Evolutionary conservation across 2,797 vertebrate genomes (phyloP).

Genomic region (Lutjanus argentimaculatus): DNA sequence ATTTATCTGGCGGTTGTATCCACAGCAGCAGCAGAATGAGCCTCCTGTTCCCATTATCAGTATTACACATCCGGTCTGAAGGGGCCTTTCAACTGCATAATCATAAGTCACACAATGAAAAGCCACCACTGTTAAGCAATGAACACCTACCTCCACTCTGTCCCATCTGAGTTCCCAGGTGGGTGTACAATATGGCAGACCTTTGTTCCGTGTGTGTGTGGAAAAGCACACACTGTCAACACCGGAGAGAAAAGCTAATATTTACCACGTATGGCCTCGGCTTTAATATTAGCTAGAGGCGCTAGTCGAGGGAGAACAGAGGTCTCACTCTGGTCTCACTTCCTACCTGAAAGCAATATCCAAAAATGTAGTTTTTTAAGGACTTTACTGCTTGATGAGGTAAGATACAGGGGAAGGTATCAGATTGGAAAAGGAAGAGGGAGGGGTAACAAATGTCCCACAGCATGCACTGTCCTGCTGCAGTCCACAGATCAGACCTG

Average conservation of each 20-base stretch:
- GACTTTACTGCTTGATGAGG: slow-evolving; percentile 48
- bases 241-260: slow-evolving; percentile 87
- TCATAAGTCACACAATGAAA: slow-evolving; percentile 77
- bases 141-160: slow-evolving; percentile 63
- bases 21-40: slow-evolving; percentile 54
- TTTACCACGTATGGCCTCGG: slow-evolving; percentile 85
- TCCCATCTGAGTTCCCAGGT: slow-evolving; percentile 75
- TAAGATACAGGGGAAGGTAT: slow-evolving; percentile 22
- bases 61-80: slow-evolving; percentile 59
- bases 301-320: slow-evolving; percentile 74
- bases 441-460: no score
- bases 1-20: slow-evolving; percentile 25
- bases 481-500: not conserved
- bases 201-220: slow-evolving; percentile 85
- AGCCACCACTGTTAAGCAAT: slow-evolving; percentile 70
- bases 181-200: slow-evolving; percentile 82
- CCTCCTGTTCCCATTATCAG: slow-evolving; percentile 69
- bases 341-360: slow-evolving; percentile 51
- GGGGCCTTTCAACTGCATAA: slow-evolving; percentile 70
- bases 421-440: not conserved
- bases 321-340: slow-evolving; percentile 67
- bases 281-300: slow-evolving; percentile 86
- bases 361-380: slow-evolving; percentile 38
- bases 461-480: not conserved
- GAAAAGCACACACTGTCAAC: slow-evolving; percentile 89